Percentiles rank a stretch among this genome's conserved stretches.
phyloP scores from a whole-genome alignment of 2,113 vertebrate genomes.

The Pimephales promelas region DNA sequence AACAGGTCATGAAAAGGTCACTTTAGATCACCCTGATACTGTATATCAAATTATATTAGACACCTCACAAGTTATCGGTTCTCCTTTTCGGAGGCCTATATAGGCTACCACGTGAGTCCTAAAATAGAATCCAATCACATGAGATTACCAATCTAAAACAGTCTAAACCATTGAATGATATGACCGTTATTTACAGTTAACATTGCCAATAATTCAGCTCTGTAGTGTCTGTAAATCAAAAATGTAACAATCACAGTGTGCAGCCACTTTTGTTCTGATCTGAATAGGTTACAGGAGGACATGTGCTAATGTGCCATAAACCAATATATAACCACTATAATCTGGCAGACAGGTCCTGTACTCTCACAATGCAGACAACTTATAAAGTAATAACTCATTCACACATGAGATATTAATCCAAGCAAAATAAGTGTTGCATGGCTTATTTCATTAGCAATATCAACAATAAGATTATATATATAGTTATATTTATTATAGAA shows the following conservation, averaged over 20 bases:
- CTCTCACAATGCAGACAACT: neutral
- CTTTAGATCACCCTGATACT: neutral
- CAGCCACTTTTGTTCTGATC: neutral
- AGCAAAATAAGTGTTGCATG: neutral
- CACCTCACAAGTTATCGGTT: neutral
- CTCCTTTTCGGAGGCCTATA: neutral
- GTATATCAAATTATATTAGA: neutral
- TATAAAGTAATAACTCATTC: neutral
- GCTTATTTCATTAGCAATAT: neutral
- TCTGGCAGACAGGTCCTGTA: neutral
- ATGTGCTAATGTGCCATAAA: neutral
- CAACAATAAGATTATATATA: neutral
- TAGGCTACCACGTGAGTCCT: neutral
- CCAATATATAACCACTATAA: conserved; percentile 4
- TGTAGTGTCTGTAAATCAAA: neutral
- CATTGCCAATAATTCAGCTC: neutral
- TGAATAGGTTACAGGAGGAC: conserved; percentile 21
- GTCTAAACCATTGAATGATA: neutral
- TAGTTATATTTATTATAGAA: neutral
- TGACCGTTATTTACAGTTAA: neutral
- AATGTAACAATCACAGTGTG: neutral
- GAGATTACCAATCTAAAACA: neutral
- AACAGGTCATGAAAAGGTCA: too few relatives aligned
- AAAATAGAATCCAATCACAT: neutral
- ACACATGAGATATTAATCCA: neutral